These are phyloP conservation scores for Pardosa pseudoannulata DNA, from an alignment of 2,888 invertebrate species.

Conservation along the genomic window DNA sequence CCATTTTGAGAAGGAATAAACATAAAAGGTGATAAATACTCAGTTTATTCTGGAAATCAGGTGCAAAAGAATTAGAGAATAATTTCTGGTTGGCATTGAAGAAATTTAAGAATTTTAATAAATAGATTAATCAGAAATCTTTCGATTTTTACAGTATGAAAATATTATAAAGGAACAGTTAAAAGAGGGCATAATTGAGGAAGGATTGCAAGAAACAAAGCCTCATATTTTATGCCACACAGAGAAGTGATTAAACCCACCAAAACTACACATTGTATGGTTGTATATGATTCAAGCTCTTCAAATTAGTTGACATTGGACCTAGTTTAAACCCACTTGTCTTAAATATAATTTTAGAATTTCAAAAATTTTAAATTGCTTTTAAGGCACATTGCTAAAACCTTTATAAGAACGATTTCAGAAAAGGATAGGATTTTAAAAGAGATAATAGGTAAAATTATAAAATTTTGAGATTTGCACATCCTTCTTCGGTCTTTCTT, in stretches of 20 bases:
- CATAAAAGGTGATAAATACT: too few relatives aligned
- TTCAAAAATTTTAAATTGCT: neutral
- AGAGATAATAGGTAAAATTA: neutral
- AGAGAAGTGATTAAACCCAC: neutral
- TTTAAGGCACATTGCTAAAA: constrained; percentile 3
- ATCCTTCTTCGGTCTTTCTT: neutral
- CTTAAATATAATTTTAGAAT: neutral
- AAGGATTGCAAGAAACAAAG: too few relatives aligned
- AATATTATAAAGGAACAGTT: too few relatives aligned
- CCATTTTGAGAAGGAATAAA: too few relatives aligned
- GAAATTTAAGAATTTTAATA: too few relatives aligned
- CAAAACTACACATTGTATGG: neutral
- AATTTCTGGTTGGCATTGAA: too few relatives aligned
- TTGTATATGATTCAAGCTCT: neutral
- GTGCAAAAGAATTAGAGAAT: too few relatives aligned
- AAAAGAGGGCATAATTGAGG: too few relatives aligned
- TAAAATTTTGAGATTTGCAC: neutral
- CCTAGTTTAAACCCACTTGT: neutral
- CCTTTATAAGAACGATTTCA: neutral
- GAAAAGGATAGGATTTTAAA: neutral
- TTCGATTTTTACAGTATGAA: too few relatives aligned
- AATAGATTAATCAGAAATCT: too few relatives aligned
- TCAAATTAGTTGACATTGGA: neutral
- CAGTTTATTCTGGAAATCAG: too few relatives aligned
- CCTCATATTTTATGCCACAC: neutral